A percentile compares a stretch with the other conserved stretches of the same genome.
Evolutionary conservation across 2,797 vertebrate species (phyloP).

Genomic region (Labeo calbasu): DNA sequence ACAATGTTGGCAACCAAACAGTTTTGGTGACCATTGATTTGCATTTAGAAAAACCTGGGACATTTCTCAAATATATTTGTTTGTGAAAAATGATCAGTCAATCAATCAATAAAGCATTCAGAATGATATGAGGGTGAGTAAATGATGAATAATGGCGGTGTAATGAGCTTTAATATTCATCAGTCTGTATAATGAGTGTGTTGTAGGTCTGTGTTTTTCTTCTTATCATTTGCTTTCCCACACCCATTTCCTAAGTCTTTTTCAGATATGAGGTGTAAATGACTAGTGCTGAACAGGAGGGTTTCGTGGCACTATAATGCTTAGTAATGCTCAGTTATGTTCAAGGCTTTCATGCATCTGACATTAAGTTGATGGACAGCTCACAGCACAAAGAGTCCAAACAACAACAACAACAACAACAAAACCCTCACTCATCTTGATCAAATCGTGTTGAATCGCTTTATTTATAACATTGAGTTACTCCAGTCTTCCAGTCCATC

Average conservation of each 20-base stretch:
- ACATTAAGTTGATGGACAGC: neutral
- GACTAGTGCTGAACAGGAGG: no score
- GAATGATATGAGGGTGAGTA: neutral
- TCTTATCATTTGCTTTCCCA: no score
- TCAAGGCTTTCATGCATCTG: neutral
- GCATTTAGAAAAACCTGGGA: no score
- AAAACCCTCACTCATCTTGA: neutral
- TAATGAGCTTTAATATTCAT: neutral
- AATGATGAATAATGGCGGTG: neutral
- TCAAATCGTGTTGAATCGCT: neutral
- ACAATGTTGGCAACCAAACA: neutral
- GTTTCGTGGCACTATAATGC: no score
- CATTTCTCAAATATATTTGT: no score
- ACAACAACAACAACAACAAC: no score
- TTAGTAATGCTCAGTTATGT: neutral
- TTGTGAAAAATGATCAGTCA: no score
- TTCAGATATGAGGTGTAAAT: no score
- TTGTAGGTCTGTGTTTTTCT: no score
- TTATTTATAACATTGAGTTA: neutral
- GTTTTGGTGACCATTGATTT: neutral
- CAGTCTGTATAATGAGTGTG: no score
- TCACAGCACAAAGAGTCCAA: neutral
- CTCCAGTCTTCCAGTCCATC: neutral
- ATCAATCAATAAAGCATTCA: no score
- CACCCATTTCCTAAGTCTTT: no score